Conservation (phyloP, 2,113 vertebrate genomes). For the Macrotis lagotis region DNA sequence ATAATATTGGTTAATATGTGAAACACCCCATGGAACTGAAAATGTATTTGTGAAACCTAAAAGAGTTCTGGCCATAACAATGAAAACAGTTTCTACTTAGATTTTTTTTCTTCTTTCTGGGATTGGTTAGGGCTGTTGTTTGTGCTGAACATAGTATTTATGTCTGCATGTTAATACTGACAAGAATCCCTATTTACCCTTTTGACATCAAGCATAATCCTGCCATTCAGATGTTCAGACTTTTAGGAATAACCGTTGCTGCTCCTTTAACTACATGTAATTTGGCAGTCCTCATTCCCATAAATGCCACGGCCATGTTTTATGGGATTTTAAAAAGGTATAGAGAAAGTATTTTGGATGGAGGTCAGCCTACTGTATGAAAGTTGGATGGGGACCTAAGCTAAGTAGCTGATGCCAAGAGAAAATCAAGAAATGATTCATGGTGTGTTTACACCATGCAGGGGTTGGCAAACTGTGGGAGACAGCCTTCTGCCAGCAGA, state of each 20-base stretch:
- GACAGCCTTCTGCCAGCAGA: conserved; percentile 28
- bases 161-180: accelerated
- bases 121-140: background rate
- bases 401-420: conserved; percentile 25
- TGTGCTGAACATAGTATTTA: accelerated
- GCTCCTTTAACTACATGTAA: background rate
- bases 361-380: conserved; percentile 44
- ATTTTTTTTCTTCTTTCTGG: background rate
- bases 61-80: background rate
- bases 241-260: background rate
- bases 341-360: conserved; percentile 37
- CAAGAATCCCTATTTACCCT: background rate
- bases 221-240: background rate
- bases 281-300: conserved; percentile 30
- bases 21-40: no score
- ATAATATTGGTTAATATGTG: accelerated
- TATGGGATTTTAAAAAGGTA: conserved; percentile 54
- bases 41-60: background rate
- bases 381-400: background rate
- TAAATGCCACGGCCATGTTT: conserved; percentile 33
- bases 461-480: conserved; percentile 41
- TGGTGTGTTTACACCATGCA: conserved; percentile 20
- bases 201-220: background rate
- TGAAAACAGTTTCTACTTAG: background rate
- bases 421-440: conserved; percentile 48